Conservation (phyloP, 1,140 invertebrate genomes). For the Apis florea region DNA sequence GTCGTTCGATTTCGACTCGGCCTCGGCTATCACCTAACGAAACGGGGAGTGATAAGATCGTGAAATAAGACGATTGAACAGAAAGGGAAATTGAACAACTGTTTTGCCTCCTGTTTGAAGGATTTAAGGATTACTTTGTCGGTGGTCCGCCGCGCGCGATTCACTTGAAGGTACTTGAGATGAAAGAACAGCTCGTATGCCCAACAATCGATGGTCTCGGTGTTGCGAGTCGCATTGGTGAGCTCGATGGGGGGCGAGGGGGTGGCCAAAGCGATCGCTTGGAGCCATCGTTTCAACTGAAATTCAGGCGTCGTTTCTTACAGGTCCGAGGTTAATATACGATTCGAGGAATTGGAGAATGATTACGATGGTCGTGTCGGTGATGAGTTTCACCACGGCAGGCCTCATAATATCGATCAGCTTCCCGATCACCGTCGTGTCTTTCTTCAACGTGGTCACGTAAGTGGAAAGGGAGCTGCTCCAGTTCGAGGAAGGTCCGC, state of each 20-base stretch:
- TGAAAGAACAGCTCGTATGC: conserved; percentile 76
- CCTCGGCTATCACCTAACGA: conserved; percentile 22
- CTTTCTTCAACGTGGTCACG: conserved; percentile 57
- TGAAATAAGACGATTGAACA: too few relatives aligned
- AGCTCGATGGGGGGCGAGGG: conserved; percentile 56
- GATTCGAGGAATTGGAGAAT: not conserved
- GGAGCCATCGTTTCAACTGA: conserved; percentile 74
- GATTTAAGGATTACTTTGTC: conserved; percentile 62
- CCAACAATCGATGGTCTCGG: conserved; percentile 75
- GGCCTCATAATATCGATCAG: conserved; percentile 71
- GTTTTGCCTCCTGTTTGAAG: conserved; percentile 10
- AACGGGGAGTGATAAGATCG: conserved; percentile 10
- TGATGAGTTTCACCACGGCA: conserved; percentile 69
- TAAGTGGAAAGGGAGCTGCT: conserved; percentile 56
- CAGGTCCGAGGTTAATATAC: too few relatives aligned
- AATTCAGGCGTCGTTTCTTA: too few relatives aligned
- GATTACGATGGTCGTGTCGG: conserved; percentile 70
- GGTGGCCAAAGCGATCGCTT: conserved; percentile 57
- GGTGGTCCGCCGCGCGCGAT: conserved; percentile 55
- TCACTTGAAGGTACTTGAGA: conserved; percentile 70
- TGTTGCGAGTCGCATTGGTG: conserved; percentile 66
- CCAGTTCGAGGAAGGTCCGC: conserved; percentile 66
- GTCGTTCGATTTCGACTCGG: conserved; percentile 62
- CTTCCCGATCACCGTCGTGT: conserved; percentile 65
- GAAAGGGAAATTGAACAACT: not conserved